Conservation (phyloP, 2,113 vertebrate species). For the Aramus guarauna region DNA sequence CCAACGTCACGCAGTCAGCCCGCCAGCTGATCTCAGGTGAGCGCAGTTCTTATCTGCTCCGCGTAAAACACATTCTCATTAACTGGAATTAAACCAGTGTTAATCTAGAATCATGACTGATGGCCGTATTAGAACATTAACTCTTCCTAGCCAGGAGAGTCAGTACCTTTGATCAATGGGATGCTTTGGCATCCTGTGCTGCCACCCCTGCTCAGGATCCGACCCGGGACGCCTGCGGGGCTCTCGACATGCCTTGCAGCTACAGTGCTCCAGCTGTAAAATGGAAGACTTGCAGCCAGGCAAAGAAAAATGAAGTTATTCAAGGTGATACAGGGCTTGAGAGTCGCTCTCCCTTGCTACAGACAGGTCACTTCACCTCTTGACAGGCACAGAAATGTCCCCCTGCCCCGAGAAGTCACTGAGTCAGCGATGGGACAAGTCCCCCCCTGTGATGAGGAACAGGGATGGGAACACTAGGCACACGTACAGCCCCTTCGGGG, state of each 20-base stretch:
- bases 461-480: accelerated
- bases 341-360: accelerated
- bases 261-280: background rate
- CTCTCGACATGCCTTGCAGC: accelerated
- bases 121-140: background rate
- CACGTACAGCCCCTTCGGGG: no score
- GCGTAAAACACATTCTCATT: background rate
- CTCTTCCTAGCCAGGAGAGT: background rate
- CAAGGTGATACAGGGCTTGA: accelerated
- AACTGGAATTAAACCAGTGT: background rate
- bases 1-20: background rate
- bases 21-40: background rate
- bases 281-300: background rate
- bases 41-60: background rate
- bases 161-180: background rate
- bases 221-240: accelerated
- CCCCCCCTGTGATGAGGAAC: accelerated
- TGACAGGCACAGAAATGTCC: no score
- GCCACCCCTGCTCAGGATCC: background rate
- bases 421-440: accelerated
- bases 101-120: background rate
- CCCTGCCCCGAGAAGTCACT: background rate
- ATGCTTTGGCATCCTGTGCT: background rate
- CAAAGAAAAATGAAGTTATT: background rate
- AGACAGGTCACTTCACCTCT: background rate